Evolutionary conservation across 2,888 invertebrate genomes (phyloP), one percentile per base, ranked within the genome.

Genomic region (Eubasilissa splendida): DNA sequence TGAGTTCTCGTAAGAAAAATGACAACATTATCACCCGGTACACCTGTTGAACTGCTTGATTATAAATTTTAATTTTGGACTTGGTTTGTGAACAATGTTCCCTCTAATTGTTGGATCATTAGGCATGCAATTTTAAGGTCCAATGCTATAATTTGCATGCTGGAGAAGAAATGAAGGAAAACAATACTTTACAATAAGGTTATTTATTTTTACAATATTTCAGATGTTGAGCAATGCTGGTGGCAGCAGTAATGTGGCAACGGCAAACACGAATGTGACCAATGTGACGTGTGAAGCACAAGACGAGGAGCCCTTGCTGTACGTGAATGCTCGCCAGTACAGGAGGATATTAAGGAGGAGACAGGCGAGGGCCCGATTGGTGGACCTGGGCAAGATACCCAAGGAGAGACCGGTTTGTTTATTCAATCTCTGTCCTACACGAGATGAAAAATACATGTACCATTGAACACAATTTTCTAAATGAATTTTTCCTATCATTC

Each of bases 311-410:
- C 98, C 99, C 86, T 97, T 99, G 0, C 90, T 99, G 22, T 99
- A 99, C 87, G 99, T 99, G 0, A 99, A 99, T 90, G 99, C 99
- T 33, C 96, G 99, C 86, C 99, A 99, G 87, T 99, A 99, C 90
- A 95, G 97, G 87, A 92, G 99, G 82, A 99, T 99, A 86, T 90
- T 99, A 74, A 99, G 99, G 88, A 91, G 99, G 58, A 90, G 99
- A 66, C 97, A 97, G 85, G 99, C 99, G 0, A 89, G 99, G 75
- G 99, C 99, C 3, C 97, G 97, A 88, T 90, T 99, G 66, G 99
- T 99, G 89, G 96, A 97, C 2, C 94, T 95, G 86, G 98, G 98
- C 31, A 96, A 98, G 88, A 99, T 99, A 87, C 98, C 99, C 3
- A 99, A 99, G 89, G 97, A 98, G 87, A 91, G 99, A 87, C 96